Percentiles rank a stretch among this genome's conserved stretches.
Evolutionary conservation across 1,140 invertebrate genomes (phyloP).

Genomic region (Pteromalus puparum): DNA sequence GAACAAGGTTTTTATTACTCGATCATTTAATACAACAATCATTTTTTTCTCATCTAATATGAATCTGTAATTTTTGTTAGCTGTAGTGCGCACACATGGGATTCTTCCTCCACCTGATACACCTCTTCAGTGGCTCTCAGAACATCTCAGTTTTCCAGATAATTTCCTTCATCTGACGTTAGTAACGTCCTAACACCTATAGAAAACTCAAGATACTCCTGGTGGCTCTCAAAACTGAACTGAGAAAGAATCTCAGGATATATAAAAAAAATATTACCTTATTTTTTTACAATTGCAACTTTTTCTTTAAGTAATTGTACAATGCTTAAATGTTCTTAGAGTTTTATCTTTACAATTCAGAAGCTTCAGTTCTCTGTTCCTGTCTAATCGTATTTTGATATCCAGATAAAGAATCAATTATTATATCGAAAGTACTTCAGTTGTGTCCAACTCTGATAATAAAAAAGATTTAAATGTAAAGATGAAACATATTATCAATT

Average conservation of each 20-base stretch:
- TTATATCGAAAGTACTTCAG: not conserved
- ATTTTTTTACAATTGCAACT: constrained; percentile 47
- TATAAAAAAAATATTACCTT: constrained; percentile 42
- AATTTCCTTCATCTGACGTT: constrained; percentile 96
- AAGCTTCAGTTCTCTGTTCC: not conserved
- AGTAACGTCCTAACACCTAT: constrained; percentile 64
- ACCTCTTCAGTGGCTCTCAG: constrained; percentile 97
- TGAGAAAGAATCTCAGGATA: constrained; percentile 27
- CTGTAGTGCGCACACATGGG: constrained; percentile 91
- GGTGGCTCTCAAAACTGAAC: constrained; percentile 15
- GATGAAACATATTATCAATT: not conserved
- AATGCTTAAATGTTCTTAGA: constrained; percentile 23
- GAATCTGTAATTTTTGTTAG: constrained; percentile 73
- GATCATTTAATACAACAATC: not conserved
- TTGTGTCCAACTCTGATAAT: not conserved
- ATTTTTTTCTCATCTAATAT: not conserved
- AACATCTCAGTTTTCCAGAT: constrained; percentile 98
- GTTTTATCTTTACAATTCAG: constrained; percentile 13
- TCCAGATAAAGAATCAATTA: not conserved
- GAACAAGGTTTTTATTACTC: constrained; percentile 69
- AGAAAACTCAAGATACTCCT: constrained; percentile 50
- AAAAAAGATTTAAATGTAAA: not conserved
- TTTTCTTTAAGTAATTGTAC: constrained; percentile 54
- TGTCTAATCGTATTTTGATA: constrained; percentile 1
- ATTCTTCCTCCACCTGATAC: constrained; percentile 90